Conservation (phyloP, 2,113 vertebrate genomes). For the Actenoides lindsayi region DNA sequence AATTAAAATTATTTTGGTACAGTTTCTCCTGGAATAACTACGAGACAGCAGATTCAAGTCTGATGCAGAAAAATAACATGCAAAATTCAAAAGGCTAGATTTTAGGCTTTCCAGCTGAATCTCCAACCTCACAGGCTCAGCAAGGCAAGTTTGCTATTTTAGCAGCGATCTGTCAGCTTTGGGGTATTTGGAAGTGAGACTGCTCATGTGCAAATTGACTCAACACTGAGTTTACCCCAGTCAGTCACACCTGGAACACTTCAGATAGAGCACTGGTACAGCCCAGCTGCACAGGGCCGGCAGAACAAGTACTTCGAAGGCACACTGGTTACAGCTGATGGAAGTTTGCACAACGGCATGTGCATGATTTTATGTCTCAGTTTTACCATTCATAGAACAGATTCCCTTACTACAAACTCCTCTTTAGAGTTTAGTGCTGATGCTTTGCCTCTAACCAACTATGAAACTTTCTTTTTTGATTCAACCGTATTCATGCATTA, state of each 20-base stretch:
- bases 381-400: not conserved
- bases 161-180: not conserved
- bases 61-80: not conserved
- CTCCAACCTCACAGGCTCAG: not conserved
- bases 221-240: not conserved
- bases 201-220: not conserved
- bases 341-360: not conserved
- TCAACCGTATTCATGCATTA: not conserved
- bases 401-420: not conserved
- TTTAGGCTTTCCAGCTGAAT: not conserved
- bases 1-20: not conserved
- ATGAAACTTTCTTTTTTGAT: not conserved
- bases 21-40: not conserved
- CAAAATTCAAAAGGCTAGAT: not conserved
- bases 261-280: not conserved
- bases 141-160: not conserved
- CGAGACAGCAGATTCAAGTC: not conserved
- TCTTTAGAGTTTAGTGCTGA: not conserved
- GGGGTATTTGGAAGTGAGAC: not conserved
- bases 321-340: not conserved
- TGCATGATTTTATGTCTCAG: not conserved
- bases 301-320: not conserved
- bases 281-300: not conserved
- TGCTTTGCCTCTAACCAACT: not conserved
- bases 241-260: not conserved